A percentile compares a stretch with the other conserved stretches of the same genome.
Evolutionary conservation across 2,888 invertebrate genomes (phyloP).

Genomic region (Melinaea marsaeus): DNA sequence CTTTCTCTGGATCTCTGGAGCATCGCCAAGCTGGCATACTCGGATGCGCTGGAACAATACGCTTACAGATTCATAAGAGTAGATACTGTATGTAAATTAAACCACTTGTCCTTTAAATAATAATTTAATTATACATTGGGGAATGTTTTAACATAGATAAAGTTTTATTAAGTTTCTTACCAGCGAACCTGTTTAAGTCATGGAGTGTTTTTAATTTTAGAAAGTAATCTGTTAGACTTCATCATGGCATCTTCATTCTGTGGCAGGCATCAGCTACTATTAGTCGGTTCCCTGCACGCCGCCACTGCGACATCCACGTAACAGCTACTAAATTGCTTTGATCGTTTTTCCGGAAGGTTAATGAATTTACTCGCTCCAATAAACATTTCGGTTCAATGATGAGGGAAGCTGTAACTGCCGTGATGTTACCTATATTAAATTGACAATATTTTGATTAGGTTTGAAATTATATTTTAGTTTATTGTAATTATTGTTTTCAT

Average conservation of each 20-base stretch:
- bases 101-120: not conserved
- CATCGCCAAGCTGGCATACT: constrained; percentile 18
- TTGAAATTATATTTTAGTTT: not conserved
- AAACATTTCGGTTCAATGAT: constrained; percentile 50
- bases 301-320: constrained; percentile 47
- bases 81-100: not conserved
- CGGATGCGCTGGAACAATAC: constrained; percentile 9
- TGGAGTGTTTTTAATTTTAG: not conserved
- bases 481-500: not conserved
- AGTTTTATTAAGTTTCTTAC: no score
- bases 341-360: constrained; percentile 73
- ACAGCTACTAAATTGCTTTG: constrained; percentile 70
- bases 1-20: constrained; percentile 11
- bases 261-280: constrained; percentile 22
- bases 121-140: no score
- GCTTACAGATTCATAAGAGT: constrained; percentile 1
- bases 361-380: constrained; percentile 71
- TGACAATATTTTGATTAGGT: not conserved
- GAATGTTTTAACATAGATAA: no score
- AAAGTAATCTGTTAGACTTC: not conserved
- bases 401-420: constrained; percentile 28
- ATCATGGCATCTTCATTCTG: constrained; percentile 16
- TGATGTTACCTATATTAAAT: constrained; percentile 13
- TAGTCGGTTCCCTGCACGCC: constrained; percentile 18
- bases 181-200: not conserved